Conservation (phyloP, 2,888 invertebrate species). For the Trichopria drosophilae region DNA sequence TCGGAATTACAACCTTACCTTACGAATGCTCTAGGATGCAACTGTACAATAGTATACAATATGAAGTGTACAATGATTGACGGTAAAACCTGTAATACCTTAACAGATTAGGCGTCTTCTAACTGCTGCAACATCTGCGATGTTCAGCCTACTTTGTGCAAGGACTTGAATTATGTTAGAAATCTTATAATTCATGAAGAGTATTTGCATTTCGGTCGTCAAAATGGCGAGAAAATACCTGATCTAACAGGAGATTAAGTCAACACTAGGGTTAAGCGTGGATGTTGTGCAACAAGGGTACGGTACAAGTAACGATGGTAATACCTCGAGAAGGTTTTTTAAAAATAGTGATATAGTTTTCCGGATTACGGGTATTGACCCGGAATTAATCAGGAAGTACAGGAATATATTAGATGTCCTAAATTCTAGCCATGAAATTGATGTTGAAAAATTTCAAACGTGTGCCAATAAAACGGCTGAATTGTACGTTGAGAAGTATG, state of each 20-base stretch:
- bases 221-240: slow-evolving; percentile 5
- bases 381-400: slow-evolving; percentile 1
- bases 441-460: slow-evolving; percentile 10
- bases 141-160: too few species aligned
- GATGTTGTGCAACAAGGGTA: slow-evolving; percentile 10
- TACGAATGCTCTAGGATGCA: neutral
- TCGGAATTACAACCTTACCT: neutral
- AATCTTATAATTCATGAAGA: neutral
- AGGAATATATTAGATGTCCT: slow-evolving; percentile 4
- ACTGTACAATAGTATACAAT: neutral
- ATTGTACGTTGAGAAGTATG: slow-evolving; percentile 5
- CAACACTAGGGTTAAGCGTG: neutral
- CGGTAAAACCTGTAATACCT: slow-evolving; percentile 4
- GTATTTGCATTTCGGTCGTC: neutral
- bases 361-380: slow-evolving; percentile 1
- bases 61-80: slow-evolving; percentile 3
- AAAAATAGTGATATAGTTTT: neutral
- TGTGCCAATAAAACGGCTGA: slow-evolving; percentile 3
- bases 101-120: neutral
- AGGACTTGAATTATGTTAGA: too few species aligned
- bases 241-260: neutral
- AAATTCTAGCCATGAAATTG: neutral
- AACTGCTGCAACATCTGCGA: neutral
- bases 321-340: slow-evolving; percentile 11
- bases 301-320: slow-evolving; percentile 10